These are phyloP conservation scores for Nycteola revayana DNA, from an alignment of 2,888 invertebrate species.

Conservation along the genomic window DNA sequence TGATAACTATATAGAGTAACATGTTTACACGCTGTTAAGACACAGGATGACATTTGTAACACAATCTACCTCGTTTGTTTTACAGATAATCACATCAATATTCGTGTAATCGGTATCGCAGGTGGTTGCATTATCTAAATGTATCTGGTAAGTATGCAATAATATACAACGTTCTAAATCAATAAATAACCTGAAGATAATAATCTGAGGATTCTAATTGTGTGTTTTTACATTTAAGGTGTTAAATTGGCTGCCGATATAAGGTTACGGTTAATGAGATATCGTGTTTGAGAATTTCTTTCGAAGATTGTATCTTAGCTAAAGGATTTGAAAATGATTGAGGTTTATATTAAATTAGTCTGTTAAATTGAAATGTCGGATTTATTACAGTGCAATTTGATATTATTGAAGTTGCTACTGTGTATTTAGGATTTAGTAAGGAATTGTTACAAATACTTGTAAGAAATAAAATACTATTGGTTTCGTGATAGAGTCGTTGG, in stretches of 20 bases:
- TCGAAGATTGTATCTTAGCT: too few relatives aligned
- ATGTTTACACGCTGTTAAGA: not conserved
- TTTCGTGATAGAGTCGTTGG: slow-evolving; percentile 1
- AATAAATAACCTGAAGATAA: not conserved
- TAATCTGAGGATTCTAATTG: not conserved
- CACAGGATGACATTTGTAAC: not conserved
- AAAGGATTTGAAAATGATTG: too few relatives aligned
- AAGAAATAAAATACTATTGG: not conserved
- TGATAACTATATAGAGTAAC: too few relatives aligned
- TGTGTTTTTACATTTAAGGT: not conserved
- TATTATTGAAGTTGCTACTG: too few relatives aligned
- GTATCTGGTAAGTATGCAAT: not conserved
- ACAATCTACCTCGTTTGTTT: not conserved
- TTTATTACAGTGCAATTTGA: too few relatives aligned
- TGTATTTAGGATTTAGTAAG: too few relatives aligned
- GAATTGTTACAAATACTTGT: too few relatives aligned
- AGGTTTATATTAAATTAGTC: too few relatives aligned
- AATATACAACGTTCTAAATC: not conserved
- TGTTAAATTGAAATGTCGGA: too few relatives aligned
- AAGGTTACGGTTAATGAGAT: not conserved
- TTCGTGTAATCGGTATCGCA: not conserved
- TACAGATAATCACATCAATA: not conserved
- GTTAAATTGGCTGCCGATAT: not conserved
- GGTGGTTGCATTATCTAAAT: not conserved
- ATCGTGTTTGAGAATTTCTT: too few relatives aligned